phyloP scores from a whole-genome alignment of 2,113 vertebrate species.

The Xenus cinereus region DNA sequence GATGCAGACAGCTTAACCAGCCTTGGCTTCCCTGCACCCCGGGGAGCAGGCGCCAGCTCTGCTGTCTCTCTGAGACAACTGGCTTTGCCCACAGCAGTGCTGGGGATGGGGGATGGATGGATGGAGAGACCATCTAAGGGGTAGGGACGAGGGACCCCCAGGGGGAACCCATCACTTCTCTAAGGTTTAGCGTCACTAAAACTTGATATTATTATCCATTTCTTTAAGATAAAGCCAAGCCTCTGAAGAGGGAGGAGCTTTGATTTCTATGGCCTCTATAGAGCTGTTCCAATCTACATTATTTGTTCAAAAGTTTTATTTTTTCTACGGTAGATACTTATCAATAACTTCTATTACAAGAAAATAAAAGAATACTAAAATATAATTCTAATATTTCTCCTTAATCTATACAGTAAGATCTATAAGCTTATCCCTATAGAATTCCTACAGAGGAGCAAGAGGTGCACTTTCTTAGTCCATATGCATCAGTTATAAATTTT shows the following conservation, averaged over 20 bases:
- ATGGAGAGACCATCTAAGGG: neutral
- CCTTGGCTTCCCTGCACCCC: neutral
- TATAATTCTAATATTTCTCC: neutral
- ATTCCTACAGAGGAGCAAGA: neutral
- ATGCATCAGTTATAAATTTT: neutral
- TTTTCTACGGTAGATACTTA: neutral
- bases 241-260: neutral
- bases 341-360: neutral
- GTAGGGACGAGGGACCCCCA: neutral
- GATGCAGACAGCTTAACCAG: neutral
- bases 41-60: neutral
- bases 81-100: rapidly evolving
- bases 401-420: neutral
- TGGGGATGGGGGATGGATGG: neutral
- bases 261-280: neutral
- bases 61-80: neutral
- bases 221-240: neutral
- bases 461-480: neutral
- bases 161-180: neutral
- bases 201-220: neutral
- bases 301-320: neutral
- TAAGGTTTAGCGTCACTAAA: neutral
- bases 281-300: neutral
- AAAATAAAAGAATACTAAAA: neutral
- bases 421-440: neutral